Evolutionary conservation across 2,797 vertebrate genomes (phyloP).

Genomic region (Sardinella longiceps): DNA sequence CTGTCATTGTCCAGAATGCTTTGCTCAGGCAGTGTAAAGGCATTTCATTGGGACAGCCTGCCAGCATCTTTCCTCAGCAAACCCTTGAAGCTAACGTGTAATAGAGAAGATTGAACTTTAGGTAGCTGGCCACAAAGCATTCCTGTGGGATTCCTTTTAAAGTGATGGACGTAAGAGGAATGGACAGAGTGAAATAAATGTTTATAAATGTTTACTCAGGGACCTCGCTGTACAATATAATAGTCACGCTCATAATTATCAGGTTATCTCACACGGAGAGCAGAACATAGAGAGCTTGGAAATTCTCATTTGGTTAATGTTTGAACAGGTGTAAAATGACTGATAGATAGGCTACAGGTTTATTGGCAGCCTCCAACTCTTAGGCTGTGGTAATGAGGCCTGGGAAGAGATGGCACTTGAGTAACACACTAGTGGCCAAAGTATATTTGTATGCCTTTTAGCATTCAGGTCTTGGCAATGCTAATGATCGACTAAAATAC

Average conservation of each 20-base stretch:
- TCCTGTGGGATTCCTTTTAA: background rate
- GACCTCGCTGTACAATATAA: background rate
- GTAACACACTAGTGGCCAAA: background rate
- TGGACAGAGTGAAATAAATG: background rate
- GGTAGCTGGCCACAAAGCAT: background rate
- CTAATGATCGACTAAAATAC: background rate
- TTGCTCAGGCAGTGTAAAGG: background rate
- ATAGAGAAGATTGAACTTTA: background rate
- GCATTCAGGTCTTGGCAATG: background rate
- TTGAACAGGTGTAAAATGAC: background rate
- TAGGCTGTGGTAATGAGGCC: background rate
- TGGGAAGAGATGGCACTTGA: background rate
- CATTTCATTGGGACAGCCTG: background rate
- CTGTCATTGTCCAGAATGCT: background rate
- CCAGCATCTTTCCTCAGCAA: background rate
- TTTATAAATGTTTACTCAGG: background rate
- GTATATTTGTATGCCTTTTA: background rate
- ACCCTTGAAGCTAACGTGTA: background rate
- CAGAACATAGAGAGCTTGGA: background rate
- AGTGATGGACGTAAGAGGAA: background rate
- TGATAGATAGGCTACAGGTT: background rate
- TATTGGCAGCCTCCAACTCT: background rate
- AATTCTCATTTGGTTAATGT: slow-evolving; percentile 14
- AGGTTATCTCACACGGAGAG: background rate
- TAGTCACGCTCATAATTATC: background rate